Conservation (phyloP, 2,888 invertebrate species). For the Acleris emargana region DNA sequence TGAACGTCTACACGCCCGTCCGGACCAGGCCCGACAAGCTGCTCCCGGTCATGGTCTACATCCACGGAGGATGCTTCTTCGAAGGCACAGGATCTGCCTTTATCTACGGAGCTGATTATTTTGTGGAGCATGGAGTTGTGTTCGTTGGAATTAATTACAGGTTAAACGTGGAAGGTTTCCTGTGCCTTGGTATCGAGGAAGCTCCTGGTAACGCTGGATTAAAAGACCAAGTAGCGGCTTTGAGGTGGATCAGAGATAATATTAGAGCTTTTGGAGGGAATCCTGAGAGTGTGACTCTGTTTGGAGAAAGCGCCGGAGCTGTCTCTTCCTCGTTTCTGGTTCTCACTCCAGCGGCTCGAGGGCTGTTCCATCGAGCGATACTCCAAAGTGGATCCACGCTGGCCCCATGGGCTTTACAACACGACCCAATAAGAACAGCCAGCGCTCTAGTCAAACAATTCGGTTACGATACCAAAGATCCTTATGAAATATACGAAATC, state of each 20-base stretch:
- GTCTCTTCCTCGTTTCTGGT: slow-evolving; percentile 70
- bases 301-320: slow-evolving; percentile 77
- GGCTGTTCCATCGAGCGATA: slow-evolving; percentile 72
- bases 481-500: slow-evolving; percentile 63
- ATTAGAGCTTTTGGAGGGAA: slow-evolving; percentile 72
- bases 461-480: slow-evolving; percentile 66
- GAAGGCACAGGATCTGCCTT: slow-evolving; percentile 84
- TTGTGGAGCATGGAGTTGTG: slow-evolving; percentile 83
- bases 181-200: slow-evolving; percentile 85
- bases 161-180: slow-evolving; percentile 84
- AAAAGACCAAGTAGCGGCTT: slow-evolving; percentile 78
- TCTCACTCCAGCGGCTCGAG: slow-evolving; percentile 63
- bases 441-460: slow-evolving; percentile 63
- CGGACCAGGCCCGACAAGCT: slow-evolving; percentile 44
- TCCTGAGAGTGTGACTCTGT: slow-evolving; percentile 69
- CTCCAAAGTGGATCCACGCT: slow-evolving; percentile 71
- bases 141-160: slow-evolving; percentile 85
- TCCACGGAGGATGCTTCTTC: slow-evolving; percentile 86
- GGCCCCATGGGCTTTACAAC: slow-evolving; percentile 71
- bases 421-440: slow-evolving; percentile 66
- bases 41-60: slow-evolving; percentile 85
- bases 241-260: slow-evolving; percentile 70
- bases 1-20: slow-evolving; percentile 68
- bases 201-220: slow-evolving; percentile 87
- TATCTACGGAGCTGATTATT: slow-evolving; percentile 84